Base-by-base conservation (phyloP, 2,888 invertebrate genomes). In the Flexamia atlantica region DNA sequence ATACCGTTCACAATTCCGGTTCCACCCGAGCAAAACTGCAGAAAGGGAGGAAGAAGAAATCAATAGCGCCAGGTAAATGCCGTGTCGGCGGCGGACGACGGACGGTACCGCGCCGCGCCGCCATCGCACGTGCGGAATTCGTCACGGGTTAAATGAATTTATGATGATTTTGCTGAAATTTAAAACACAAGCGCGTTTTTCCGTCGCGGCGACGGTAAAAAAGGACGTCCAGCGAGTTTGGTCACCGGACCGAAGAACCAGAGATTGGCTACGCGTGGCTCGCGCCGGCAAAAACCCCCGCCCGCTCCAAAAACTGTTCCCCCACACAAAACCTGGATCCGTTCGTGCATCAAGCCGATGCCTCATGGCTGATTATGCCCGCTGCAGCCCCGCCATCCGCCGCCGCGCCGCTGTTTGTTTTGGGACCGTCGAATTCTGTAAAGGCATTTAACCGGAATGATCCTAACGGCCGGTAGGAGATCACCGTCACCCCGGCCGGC, bases 311-410 rank as follows among this genome's bases (percentile, higher is more conserved):
- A 57, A 64, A 64, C 64, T 28, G 64, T 64, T 64, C 64, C 74
- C 57, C 80, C 64, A 81, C 80, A 81, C 81, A 81, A 81, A 81
- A 84, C 84, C 60, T 76, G 74, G 30, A 50, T 82, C 50, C 84
- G 82, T 82, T 76, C 82, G 84, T 82, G 84, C 84, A 84, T 82
- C 76, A 74, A 82, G 74, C 74, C 25, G 17, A 74, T 74, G 76
- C 76, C 84, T 84, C 84, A 84, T 84, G 84, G 46, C 84, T 84
- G 84, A 84, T 84, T 84, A 84, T 84, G 80, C 36, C 82, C 84
- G 84, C 74, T 74, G 83, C 83, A 74, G 74, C 57, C 57, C 32
- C 32, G 20, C n/a, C n/a, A 7, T 28, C 70, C 72, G 72, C 42
- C 40, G 23, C 20, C 40, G 32, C 40, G 20, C 12, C 40, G 2